Evolutionary conservation across 2,113 vertebrate genomes (phyloP).

Genomic region (Pygoscelis antarcticus): DNA sequence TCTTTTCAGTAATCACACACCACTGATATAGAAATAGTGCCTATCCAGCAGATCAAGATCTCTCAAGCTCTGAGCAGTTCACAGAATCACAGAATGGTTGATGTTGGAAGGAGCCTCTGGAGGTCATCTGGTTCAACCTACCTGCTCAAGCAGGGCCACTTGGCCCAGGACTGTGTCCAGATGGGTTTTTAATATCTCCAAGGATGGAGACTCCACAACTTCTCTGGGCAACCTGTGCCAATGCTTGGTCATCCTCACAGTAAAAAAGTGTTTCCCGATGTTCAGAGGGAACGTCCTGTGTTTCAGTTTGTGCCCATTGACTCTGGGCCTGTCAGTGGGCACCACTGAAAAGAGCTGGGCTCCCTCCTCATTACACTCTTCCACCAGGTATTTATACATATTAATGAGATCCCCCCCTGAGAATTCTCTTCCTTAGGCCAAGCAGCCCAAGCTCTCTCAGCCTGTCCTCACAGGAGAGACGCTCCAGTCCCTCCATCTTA

Average conservation of each 20-base stretch:
- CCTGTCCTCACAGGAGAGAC: neutral
- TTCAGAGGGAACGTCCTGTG: neutral
- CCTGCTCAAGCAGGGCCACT: neutral
- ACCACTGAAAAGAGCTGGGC: neutral
- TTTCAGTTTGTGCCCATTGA: neutral
- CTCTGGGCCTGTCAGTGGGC: neutral
- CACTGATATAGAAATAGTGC: neutral
- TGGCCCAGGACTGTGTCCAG: neutral
- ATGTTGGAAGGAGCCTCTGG: neutral
- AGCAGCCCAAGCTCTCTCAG: neutral
- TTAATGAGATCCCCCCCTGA: neutral
- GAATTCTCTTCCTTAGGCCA: neutral
- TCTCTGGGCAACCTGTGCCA: neutral
- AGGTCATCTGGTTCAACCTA: neutral
- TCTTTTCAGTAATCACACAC: neutral
- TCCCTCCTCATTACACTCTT: neutral
- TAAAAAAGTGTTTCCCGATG: neutral
- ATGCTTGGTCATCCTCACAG: neutral
- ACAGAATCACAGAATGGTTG: neutral
- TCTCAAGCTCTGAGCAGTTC: neutral
- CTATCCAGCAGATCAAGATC: neutral
- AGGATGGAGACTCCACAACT: neutral
- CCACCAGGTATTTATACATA: neutral
- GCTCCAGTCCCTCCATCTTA: neutral
- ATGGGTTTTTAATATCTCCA: neutral